Evolutionary conservation across 2,888 invertebrate genomes (phyloP).

Genomic region (Temnothorax rugatulus): DNA sequence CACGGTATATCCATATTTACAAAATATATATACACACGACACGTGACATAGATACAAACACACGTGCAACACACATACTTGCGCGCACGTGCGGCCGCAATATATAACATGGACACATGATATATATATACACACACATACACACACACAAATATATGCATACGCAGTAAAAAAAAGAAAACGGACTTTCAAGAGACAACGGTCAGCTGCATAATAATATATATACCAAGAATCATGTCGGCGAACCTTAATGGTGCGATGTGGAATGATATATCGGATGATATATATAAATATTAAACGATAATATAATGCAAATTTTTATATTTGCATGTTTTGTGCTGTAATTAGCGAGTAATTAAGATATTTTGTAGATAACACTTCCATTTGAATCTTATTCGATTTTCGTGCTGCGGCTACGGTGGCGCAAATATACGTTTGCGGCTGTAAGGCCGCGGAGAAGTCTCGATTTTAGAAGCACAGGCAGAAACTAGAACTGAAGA

Average conservation of each 20-base stretch:
- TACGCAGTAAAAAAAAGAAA: slow-evolving; percentile 26
- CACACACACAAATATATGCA: background rate
- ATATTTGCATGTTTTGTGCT: slow-evolving; percentile 86
- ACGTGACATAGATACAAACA: background rate
- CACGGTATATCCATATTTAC: background rate
- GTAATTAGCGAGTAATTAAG: slow-evolving; percentile 86
- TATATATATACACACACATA: background rate
- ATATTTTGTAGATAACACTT: slow-evolving; percentile 86
- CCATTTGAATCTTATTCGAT: slow-evolving; percentile 84
- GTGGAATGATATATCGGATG: slow-evolving; percentile 79
- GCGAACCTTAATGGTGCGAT: slow-evolving; percentile 77
- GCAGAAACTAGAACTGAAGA: slow-evolving; percentile 75
- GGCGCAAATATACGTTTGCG: slow-evolving; percentile 67
- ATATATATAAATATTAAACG: slow-evolving; percentile 83
- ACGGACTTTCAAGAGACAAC: slow-evolving; percentile 50
- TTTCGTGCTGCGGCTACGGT: slow-evolving; percentile 70
- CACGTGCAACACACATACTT: background rate
- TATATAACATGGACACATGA: too few relatives aligned
- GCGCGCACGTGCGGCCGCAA: background rate
- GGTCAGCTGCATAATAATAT: slow-evolving; percentile 74
- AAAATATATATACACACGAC: too few relatives aligned
- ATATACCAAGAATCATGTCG: slow-evolving; percentile 74
- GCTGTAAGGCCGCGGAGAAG: slow-evolving; percentile 75
- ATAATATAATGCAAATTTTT: slow-evolving; percentile 85
- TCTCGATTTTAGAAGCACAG: slow-evolving; percentile 81